Evolutionary conservation across 2,113 vertebrate species (phyloP), one percentile per base, ranked within the genome.

Genomic region (Boleophthalmus pectinirostris): DNA sequence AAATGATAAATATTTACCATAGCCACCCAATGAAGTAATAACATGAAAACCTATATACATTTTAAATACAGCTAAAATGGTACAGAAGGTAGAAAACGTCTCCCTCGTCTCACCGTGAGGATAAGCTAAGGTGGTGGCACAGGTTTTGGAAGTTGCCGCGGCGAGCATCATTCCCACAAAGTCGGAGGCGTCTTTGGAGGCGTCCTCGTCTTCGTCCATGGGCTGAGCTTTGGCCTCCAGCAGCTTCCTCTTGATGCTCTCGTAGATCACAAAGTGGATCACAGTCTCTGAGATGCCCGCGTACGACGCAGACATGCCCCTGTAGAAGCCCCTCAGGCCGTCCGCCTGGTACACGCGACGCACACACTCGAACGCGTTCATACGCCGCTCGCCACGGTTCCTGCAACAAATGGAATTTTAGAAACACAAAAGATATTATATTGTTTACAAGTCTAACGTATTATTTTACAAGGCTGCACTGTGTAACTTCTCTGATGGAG

Each of bases 211-310:
- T 58, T 86, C 94, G 35, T 96, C 95, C 93, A 97, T 92, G 82
- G 94, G 94, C 38, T 94, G 83, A 72, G 93, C 91, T 87, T 98
- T 98, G 86, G 90, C 90, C 86, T 96, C 96, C 85, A 96, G 78
- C 6, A 99, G 90, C 74, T 92, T 96, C 57, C 96, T 94, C 80
- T 99, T 99, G 94, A 99, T 98, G 91, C 94, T 97, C 91, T 99
- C 98, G 91, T 99, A 99, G 92, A 99, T 99, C 93, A 98, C 96
- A 90, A 99, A 99, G 86, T 99, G 97, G 91, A 99, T 97, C 83
- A 99, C 97, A 92, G 98, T 99, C 94, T 99, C 98, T 80, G 97
- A 99, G 91, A 99, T 99, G 83, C 98, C 98, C 7, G 97, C 98
- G 0, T 99, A 99, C 20, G 97, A 99, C 0, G 98, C 98, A 0